Percentiles rank a stretch among this genome's conserved stretches.
These are phyloP conservation scores for Pomacea canaliculata DNA, from an alignment of 2,888 invertebrate species.

Conservation along the genomic window DNA sequence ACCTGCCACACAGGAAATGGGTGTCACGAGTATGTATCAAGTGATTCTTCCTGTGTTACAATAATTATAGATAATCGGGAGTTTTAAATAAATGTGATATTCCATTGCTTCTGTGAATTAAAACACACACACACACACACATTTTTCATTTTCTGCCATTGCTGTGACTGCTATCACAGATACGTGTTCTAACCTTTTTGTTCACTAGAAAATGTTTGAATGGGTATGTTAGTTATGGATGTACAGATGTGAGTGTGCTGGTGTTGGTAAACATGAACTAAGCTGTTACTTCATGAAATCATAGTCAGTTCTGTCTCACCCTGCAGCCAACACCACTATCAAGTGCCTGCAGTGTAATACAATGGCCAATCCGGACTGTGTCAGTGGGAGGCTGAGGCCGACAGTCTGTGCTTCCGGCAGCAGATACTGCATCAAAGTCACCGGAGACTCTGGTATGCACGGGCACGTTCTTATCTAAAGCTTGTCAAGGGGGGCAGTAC, in stretches of 20 bases:
- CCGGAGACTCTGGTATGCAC: slow-evolving; percentile 11
- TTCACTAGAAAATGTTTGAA: neutral
- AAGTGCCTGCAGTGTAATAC: slow-evolving; percentile 22
- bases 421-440: slow-evolving; percentile 18
- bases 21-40: too few relatives aligned
- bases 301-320: too few relatives aligned
- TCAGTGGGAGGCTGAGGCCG: slow-evolving; percentile 6
- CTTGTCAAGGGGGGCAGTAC: too few relatives aligned
- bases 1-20: too few relatives aligned
- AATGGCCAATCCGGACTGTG: slow-evolving; percentile 11
- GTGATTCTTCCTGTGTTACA: neutral
- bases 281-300: neutral
- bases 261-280: neutral
- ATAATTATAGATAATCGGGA: too few relatives aligned
- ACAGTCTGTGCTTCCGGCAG: neutral
- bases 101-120: neutral
- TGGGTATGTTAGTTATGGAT: neutral
- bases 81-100: too few relatives aligned
- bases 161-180: neutral
- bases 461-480: too few relatives aligned
- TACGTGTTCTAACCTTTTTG: too few relatives aligned
- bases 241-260: neutral
- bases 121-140: neutral
- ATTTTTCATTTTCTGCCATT: neutral
- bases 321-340: slow-evolving; percentile 13